A percentile compares a stretch with the other conserved stretches of the same genome.
Conservation (phyloP, 2,888 invertebrate species). For the Xylota sylvarum region DNA sequence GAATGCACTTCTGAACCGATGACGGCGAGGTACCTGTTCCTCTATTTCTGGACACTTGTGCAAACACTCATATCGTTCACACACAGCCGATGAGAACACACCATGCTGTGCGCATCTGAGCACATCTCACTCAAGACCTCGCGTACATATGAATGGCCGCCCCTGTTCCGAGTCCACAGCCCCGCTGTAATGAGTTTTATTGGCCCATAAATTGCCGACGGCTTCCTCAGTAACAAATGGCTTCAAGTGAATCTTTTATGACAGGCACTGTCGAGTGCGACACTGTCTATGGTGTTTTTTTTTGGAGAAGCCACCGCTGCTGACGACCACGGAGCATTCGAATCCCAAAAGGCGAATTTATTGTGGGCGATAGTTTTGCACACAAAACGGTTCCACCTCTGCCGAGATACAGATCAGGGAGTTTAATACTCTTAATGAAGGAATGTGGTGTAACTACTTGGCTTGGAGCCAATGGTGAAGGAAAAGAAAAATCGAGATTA, state of each 20-base stretch:
- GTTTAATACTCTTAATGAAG: conserved; percentile 48
- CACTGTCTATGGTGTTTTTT: conserved; percentile 35
- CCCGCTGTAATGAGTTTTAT: conserved; percentile 65
- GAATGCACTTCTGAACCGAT: conserved; percentile 55
- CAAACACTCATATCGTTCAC: conserved; percentile 41
- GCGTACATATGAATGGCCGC: conserved; percentile 47
- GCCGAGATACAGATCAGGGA: conserved; percentile 31
- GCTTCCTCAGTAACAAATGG: conserved; percentile 46
- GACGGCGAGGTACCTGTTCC: conserved; percentile 53
- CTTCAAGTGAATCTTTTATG: conserved; percentile 53
- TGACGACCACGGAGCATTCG: conserved; percentile 23
- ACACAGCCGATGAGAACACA: conserved; percentile 19
- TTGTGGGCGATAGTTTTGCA: conserved; percentile 54
- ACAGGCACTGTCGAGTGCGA: conserved; percentile 45
- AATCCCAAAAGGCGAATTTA: conserved; percentile 29
- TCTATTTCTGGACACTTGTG: conserved; percentile 70
- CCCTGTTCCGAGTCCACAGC: conserved; percentile 20
- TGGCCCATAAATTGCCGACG: conserved; percentile 61
- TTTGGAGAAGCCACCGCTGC: conserved; percentile 37
- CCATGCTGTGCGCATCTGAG: conserved; percentile 16
- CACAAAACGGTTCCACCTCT: conserved; percentile 21
- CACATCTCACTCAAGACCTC: conserved; percentile 61
- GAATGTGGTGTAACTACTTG: conserved; percentile 63
- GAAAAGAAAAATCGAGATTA: conserved; percentile 78
- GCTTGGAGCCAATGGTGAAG: conserved; percentile 53